A percentile compares a stretch with the other conserved stretches of the same genome.
Evolutionary conservation across 2,113 vertebrate genomes (phyloP).

Genomic region (mouse (Mus musculus)): DNA sequence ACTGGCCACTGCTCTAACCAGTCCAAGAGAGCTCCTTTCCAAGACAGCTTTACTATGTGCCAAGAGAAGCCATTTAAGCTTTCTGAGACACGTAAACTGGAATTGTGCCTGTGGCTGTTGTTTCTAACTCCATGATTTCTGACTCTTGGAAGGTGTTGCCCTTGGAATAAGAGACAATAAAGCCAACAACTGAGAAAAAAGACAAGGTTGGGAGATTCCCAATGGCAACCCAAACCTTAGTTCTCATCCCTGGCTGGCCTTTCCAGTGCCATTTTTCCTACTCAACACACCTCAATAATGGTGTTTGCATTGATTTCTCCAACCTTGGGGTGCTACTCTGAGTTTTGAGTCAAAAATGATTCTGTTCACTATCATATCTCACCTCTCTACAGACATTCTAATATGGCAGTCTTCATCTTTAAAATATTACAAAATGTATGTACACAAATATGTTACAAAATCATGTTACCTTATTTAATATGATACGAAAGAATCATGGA

Average conservation of each 20-base stretch:
- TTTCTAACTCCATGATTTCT: background rate
- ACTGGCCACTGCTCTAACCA: background rate
- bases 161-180: background rate
- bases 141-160: background rate
- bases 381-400: slow-evolving; percentile 30
- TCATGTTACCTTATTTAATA: background rate
- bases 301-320: background rate
- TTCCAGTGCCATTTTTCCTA: background rate
- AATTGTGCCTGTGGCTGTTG: background rate
- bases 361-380: background rate
- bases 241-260: background rate
- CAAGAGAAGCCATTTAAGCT: background rate
- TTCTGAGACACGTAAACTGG: background rate
- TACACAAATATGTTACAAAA: background rate
- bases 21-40: background rate
- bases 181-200: background rate
- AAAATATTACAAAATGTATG: background rate
- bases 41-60: background rate
- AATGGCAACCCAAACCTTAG: no score
- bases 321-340: background rate
- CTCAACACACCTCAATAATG: background rate
- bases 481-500: background rate
- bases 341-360: background rate
- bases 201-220: background rate
- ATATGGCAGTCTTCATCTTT: background rate